phyloP scores from a whole-genome alignment of 2,113 vertebrate genomes.

The Eurypyga helias region DNA sequence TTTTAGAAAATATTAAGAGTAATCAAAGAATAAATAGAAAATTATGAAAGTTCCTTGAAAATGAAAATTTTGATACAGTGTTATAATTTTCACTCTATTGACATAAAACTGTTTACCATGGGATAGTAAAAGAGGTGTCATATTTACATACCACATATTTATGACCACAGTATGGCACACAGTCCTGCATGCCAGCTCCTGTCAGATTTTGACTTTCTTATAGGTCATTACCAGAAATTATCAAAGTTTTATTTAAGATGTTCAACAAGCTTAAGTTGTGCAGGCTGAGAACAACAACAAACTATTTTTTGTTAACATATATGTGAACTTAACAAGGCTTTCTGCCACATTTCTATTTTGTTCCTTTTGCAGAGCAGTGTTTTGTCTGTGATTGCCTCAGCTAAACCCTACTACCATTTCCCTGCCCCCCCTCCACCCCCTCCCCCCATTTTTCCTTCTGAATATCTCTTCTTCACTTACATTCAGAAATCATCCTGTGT shows the following conservation, averaged over 20 bases:
- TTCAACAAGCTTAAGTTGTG: background rate
- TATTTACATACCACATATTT: background rate
- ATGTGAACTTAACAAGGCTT: background rate
- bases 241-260: background rate
- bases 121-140: background rate
- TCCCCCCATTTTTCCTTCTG: background rate
- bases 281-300: background rate
- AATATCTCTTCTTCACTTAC: background rate
- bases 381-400: background rate
- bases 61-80: background rate
- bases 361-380: background rate
- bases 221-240: background rate
- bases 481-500: background rate
- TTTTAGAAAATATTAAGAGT: background rate
- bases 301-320: background rate
- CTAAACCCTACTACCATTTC: no score
- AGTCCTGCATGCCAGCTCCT: background rate
- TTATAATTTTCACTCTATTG: background rate
- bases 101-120: background rate
- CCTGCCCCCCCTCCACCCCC: no score
- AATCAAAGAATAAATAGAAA: background rate
- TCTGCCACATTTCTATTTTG: background rate
- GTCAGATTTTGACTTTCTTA: background rate
- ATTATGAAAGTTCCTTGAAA: background rate
- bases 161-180: background rate